Evolutionary conservation across 2,113 vertebrate species (phyloP), one percentile per base, ranked within the genome.

Genomic region (Hylia prasina): DNA sequence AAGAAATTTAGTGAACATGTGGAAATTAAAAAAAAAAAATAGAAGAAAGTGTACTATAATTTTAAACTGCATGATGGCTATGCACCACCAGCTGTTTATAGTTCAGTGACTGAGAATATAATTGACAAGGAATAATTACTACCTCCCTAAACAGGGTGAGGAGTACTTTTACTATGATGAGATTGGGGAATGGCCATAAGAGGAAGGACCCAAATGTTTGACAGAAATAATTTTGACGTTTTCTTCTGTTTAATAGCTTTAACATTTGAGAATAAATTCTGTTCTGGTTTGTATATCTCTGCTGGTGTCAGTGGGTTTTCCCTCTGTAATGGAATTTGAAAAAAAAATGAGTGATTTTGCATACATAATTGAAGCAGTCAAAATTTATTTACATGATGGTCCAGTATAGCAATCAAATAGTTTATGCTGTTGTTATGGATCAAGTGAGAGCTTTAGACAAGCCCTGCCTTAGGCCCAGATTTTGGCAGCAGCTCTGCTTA

Each of bases 81-180:
- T 90, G 28, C 19, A 80, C 51, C 64, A 92, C 71, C 87, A 94
- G 92, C 73, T 96, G 95, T 95, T 97, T 91, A 87, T 45, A 77
- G 84, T 75, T 94, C 69, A 76, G 51, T 87, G 84, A 90, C 2
- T 79, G 85, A 94, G 66, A 83, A 51, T 86, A 68, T 94, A 90
- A 97, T 85, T 86, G 93, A 82, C 77, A 92, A 82, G 65, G 73
- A 94, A 75, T 87, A 94, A 92, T 91, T 85, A n/a, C 60, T 57
- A 42, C 35, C 14, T 95, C 51, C 84, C 42, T 79, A 90, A 94
- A 71, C 40, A 58, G 28, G 25, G 18, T 81, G 51, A 89, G 82
- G 37, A 60, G 28, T 72, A 57, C 15, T 87, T 89, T 77, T 86
- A 12, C 20, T 80, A 27, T 80, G 63, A 48, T 51, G 66, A 84